These are phyloP conservation scores for Acanthosepion pharaonis DNA, from an alignment of 2,888 invertebrate species.

Conservation along the genomic window DNA sequence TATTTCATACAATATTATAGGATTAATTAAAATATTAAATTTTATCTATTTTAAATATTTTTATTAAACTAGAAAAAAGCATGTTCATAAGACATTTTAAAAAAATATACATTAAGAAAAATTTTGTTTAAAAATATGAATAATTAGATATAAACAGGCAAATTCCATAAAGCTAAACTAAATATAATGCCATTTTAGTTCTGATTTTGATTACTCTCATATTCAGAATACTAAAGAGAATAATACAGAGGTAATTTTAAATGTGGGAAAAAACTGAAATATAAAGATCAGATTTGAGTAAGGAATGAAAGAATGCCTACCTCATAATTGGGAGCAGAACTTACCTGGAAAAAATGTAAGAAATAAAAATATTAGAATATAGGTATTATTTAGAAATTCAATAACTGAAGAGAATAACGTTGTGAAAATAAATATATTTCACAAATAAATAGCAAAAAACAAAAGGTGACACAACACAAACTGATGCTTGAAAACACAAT, in stretches of 20 bases:
- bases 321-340: neutral
- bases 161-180: neutral
- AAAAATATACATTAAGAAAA: neutral
- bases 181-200: neutral
- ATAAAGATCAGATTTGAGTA: neutral
- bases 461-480: no score
- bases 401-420: no score
- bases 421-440: no score
- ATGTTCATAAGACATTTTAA: neutral
- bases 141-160: neutral
- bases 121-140: neutral
- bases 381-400: no score
- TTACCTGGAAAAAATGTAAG: neutral
- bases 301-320: neutral
- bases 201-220: neutral
- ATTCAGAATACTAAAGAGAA: neutral
- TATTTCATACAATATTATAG: neutral
- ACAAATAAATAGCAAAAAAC: no score
- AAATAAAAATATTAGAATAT: neutral
- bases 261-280: neutral
- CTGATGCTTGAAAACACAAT: no score
- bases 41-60: no score
- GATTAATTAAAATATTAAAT: neutral
- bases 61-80: neutral
- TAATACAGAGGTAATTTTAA: neutral